Evolutionary conservation across 2,888 invertebrate species (phyloP).

Genomic region (Drosophila prolongata): DNA sequence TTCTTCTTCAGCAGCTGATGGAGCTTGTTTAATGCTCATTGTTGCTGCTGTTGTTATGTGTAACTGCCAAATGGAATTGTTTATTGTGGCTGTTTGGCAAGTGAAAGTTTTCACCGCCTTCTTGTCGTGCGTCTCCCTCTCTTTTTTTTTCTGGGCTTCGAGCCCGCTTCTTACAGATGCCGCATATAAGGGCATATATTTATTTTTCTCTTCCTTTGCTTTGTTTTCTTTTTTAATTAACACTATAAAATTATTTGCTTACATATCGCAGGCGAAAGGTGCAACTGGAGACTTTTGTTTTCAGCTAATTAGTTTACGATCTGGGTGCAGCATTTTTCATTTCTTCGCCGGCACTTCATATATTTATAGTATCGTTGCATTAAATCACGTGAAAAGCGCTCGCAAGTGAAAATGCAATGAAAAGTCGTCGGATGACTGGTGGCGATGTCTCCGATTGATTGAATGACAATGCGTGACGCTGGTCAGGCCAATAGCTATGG

Average conservation of each 20-base stretch:
- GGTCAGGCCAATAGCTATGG: constrained; percentile 13
- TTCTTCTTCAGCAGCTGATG: constrained; percentile 52
- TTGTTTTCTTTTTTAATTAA: constrained; percentile 79
- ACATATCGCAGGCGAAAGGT: constrained; percentile 24
- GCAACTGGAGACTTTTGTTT: constrained; percentile 61
- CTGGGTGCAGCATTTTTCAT: constrained; percentile 61
- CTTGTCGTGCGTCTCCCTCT: constrained; percentile 18
- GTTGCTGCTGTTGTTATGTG: constrained; percentile 60
- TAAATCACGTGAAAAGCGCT: constrained; percentile 76
- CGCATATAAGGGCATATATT: constrained; percentile 72
- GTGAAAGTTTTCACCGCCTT: constrained; percentile 78
- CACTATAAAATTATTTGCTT: constrained; percentile 68
- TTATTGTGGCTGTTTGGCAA: constrained; percentile 70
- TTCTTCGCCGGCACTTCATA: constrained; percentile 28
- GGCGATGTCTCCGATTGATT: constrained; percentile 58
- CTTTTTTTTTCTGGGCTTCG: constrained; percentile 17
- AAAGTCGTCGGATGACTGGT: constrained; percentile 52
- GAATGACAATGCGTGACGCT: constrained; percentile 69
- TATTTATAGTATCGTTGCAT: constrained; percentile 49
- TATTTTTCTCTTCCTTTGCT: constrained; percentile 25
- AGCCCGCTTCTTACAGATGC: constrained; percentile 60
- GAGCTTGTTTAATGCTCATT: constrained; percentile 59
- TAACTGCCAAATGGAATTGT: constrained; percentile 69
- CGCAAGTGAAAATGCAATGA: constrained; percentile 77
- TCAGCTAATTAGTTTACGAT: constrained; percentile 54